phyloP scores from a whole-genome alignment of 2,888 invertebrate genomes.

The Oscheius myriophilus region DNA sequence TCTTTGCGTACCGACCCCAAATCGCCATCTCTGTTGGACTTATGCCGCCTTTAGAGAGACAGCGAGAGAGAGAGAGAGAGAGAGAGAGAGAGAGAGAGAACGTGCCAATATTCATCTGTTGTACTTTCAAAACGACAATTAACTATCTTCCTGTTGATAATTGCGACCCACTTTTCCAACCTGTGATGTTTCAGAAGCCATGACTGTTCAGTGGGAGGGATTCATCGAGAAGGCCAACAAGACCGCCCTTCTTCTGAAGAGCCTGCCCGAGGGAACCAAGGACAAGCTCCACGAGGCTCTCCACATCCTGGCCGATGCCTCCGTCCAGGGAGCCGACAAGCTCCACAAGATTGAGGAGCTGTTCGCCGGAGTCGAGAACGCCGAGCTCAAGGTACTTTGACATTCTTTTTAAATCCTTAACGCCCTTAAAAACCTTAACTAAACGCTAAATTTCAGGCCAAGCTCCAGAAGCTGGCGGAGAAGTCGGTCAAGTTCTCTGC shows the following conservation, averaged over 20 bases:
- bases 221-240: conserved; percentile 22
- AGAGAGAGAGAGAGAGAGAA: too few species aligned
- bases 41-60: too few species aligned
- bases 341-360: conserved; percentile 21
- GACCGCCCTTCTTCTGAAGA: conserved; percentile 4
- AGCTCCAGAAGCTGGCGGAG: conserved; percentile 22
- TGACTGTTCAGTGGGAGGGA: conserved; percentile 28
- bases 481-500: conserved; percentile 19
- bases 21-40: too few species aligned
- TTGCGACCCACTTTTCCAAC: too few species aligned
- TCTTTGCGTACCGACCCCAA: too few species aligned
- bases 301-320: conserved; percentile 12
- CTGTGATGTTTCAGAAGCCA: not conserved
- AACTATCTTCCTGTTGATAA: too few species aligned
- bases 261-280: conserved; percentile 18
- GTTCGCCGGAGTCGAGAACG: conserved; percentile 20
- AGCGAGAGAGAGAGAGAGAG: too few species aligned
- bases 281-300: conserved; percentile 18
- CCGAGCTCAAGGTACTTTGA: conserved; percentile 12
- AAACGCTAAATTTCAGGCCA: not conserved
- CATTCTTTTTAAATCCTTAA: not conserved
- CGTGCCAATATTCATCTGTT: too few species aligned
- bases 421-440: too few species aligned
- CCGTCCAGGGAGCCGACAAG: conserved; percentile 12
- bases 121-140: too few species aligned